Base-by-base conservation (phyloP, 1,140 invertebrate species). In the Bombus picipes region DNA sequence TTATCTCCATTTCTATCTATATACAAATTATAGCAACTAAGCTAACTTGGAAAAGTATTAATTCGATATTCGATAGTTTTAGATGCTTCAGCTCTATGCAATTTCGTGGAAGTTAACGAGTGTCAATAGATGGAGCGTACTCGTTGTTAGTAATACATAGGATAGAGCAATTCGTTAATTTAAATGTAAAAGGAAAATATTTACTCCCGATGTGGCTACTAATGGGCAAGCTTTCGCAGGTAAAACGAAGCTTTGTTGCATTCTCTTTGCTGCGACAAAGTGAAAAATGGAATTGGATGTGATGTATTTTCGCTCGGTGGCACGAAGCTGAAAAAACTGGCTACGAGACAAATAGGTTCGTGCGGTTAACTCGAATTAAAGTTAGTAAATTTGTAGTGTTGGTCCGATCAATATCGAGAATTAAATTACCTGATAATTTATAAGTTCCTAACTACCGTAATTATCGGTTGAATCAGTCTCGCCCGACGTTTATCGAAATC, bases 401-500 rank as follows among this genome's bases (percentile, higher is more conserved):
- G 53, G 39, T 62, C 32, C 76, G 43, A 73, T 81, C 84, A 78
- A 85, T 85, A 85, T 85, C 77, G 78, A 57, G 59, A 74, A 85
- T 85, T 85, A 41, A 85, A 85, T 86, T 82, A 86, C 59, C 79
- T 47, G 78, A 71, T 81, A 86, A 86, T 82, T 75, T 82, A 76
- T 86, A 86, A 86, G 85, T 86, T 82, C 68, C 85, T 41, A 82
- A 86, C 85, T 71, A 82, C 41, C 79, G 73, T 62, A 71, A 86
- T 86, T 86, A 86, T 86, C 80, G 85, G 65, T 43, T 43, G 79
- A 76, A 86, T 86, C 85, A 73, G 80, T 82, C 71, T 82, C 85
- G 18, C 9, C 25, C 73, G 85, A 75, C 80, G 85, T 82, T 75
- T 70, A 82, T 82, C 65, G 85, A 86, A 86, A 86, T 86, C 71